phyloP scores from a whole-genome alignment of 2,888 invertebrate species.

The Drosophila multiciliata region DNA sequence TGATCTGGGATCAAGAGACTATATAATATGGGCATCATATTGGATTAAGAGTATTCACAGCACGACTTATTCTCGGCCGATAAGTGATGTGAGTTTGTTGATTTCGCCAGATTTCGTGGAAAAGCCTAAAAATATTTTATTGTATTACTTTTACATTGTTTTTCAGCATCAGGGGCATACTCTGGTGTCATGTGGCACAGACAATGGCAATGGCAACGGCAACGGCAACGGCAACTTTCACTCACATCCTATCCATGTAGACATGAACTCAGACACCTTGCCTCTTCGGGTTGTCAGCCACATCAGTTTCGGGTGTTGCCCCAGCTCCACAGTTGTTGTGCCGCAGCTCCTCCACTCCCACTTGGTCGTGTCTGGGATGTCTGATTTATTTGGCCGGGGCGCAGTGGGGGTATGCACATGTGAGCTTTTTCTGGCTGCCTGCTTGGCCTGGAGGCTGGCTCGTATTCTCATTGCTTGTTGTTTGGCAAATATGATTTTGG shows the following conservation, averaged over 20 bases:
- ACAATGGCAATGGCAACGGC: background rate
- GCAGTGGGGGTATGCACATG: background rate
- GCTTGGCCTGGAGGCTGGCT: conserved; percentile 17
- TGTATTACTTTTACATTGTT: conserved; percentile 11
- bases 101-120: conserved; percentile 2
- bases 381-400: conserved; percentile 12
- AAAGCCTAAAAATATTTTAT: conserved; percentile 3
- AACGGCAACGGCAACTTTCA: conserved; percentile 1
- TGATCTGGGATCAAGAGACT: background rate
- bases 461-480: conserved; percentile 30
- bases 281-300: conserved; percentile 10
- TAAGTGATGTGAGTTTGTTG: conserved; percentile 3
- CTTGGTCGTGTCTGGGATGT: conserved; percentile 3
- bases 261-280: conserved; percentile 14
- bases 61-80: background rate
- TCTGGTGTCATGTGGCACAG: conserved; percentile 12
- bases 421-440: conserved; percentile 15
- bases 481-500: conserved; percentile 67
- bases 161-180: conserved; percentile 1
- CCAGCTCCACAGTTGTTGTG: background rate
- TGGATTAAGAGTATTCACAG: background rate
- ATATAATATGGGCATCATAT: background rate
- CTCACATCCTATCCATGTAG: background rate
- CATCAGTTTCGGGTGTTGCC: conserved; percentile 6
- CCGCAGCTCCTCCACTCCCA: background rate